These are phyloP conservation scores for Huso huso DNA, from an alignment of 2,797 vertebrate genomes.

Conservation along the genomic window DNA sequence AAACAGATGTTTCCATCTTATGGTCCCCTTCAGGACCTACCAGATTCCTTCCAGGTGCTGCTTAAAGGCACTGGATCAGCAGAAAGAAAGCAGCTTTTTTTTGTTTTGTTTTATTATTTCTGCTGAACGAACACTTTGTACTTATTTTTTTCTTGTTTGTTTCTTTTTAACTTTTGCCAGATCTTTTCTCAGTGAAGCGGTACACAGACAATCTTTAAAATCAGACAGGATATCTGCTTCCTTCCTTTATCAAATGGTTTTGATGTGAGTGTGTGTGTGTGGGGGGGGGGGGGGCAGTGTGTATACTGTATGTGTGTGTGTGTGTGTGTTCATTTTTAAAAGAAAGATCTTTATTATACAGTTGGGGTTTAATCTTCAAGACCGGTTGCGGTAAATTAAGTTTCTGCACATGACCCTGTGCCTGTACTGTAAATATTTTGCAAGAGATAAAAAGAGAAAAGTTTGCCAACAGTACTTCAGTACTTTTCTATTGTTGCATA, in stretches of 20 bases:
- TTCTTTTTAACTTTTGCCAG: background rate
- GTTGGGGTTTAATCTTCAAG: no score
- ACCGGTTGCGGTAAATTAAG: no score
- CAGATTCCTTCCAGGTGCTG: slow-evolving; percentile 1
- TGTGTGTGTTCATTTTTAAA: no score
- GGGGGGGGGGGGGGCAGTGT: no score
- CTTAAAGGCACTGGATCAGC: background rate
- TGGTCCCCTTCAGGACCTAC: background rate
- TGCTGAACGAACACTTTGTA: background rate
- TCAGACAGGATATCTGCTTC: slow-evolving; percentile 7
- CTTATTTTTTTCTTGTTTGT: background rate
- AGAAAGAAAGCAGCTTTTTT: background rate
- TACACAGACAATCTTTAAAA: background rate
- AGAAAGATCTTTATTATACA: no score
- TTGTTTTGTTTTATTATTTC: background rate
- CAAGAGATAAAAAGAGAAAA: no score
- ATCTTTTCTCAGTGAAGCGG: background rate
- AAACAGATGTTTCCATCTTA: slow-evolving; percentile 3
- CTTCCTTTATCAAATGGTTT: slow-evolving; percentile 6
- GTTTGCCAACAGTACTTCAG: no score
- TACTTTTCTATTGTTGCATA: no score
- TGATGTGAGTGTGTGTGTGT: background rate
- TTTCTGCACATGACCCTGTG: no score
- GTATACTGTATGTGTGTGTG: background rate
- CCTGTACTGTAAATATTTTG: no score